A percentile compares a stretch with the other conserved stretches of the same genome.
phyloP scores from a whole-genome alignment of 1,140 invertebrate genomes.

The Caligus rogercresseyi region DNA sequence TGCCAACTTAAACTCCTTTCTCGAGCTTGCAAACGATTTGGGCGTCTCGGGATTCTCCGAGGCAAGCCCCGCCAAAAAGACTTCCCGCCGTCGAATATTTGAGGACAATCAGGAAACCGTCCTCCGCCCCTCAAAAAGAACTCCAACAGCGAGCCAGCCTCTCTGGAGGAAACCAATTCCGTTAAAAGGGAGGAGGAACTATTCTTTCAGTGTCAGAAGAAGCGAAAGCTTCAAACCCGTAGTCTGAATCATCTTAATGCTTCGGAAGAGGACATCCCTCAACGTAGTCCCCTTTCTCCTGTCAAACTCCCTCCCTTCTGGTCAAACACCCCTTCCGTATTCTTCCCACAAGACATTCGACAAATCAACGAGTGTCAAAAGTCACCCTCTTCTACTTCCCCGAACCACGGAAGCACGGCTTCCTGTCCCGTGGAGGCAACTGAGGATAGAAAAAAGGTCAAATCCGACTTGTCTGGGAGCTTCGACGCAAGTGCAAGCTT shows the following conservation, averaged over 20 bases:
- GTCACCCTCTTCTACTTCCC: background rate
- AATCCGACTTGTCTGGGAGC: background rate
- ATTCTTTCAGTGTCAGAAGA: background rate
- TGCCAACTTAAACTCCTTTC: background rate
- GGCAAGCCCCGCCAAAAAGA: background rate
- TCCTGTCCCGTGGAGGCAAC: constrained; percentile 9
- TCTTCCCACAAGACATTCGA: background rate
- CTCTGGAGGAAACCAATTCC: background rate
- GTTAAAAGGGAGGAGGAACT: background rate
- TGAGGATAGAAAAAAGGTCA: background rate
- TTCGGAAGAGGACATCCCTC: background rate
- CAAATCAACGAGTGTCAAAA: no score
- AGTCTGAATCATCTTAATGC: background rate
- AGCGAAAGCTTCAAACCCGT: background rate
- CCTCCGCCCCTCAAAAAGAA: background rate
- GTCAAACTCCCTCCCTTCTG: background rate
- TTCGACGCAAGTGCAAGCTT: constrained; percentile 1
- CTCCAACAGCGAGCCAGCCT: background rate
- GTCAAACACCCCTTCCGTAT: background rate
- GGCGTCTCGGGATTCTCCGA: background rate
- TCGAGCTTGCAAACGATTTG: background rate
- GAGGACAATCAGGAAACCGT: background rate
- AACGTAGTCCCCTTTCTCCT: background rate
- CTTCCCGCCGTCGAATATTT: background rate
- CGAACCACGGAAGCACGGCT: background rate